Evolutionary conservation across 2,888 invertebrate genomes (phyloP).

Genomic region (Molorchus minor): DNA sequence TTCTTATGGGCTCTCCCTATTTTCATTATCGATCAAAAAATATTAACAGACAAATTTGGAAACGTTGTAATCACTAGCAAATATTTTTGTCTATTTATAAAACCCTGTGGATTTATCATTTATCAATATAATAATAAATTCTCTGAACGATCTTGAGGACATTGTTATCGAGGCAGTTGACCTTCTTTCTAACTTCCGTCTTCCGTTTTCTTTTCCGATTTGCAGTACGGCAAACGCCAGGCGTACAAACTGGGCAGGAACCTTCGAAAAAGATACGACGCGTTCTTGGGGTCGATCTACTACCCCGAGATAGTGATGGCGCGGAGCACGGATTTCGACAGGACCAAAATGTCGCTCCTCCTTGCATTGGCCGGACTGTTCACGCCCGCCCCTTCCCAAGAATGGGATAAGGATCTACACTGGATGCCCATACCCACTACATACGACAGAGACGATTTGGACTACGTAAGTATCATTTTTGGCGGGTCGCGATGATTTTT

Average conservation of each 20-base stretch:
- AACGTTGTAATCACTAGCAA: too few relatives aligned
- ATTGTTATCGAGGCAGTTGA: too few relatives aligned
- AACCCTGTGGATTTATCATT: too few relatives aligned
- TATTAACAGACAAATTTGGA: too few relatives aligned
- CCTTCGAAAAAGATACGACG: constrained; percentile 59
- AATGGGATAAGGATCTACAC: constrained; percentile 62
- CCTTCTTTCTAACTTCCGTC: too few relatives aligned
- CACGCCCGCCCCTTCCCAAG: constrained; percentile 66
- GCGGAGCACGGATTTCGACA: constrained; percentile 74
- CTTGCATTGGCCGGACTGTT: constrained; percentile 77
- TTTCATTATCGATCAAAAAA: too few relatives aligned
- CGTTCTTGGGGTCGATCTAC: constrained; percentile 61
- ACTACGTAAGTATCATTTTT: constrained; percentile 50
- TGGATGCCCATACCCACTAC: constrained; percentile 72
- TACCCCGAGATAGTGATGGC: constrained; percentile 62
- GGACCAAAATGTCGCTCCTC: constrained; percentile 79
- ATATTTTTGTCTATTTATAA: too few relatives aligned
- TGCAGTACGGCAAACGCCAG: constrained; percentile 61
- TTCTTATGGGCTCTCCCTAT: too few relatives aligned
- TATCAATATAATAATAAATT: too few relatives aligned
- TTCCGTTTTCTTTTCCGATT: constrained; percentile 26
- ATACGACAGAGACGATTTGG: constrained; percentile 49
- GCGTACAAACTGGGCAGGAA: constrained; percentile 61
- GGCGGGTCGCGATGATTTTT: too few relatives aligned
- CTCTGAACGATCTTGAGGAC: too few relatives aligned